A percentile compares a stretch with the other conserved stretches of the same genome.
phyloP scores from a whole-genome alignment of 2,113 vertebrate genomes.

The Solea senegalensis region DNA sequence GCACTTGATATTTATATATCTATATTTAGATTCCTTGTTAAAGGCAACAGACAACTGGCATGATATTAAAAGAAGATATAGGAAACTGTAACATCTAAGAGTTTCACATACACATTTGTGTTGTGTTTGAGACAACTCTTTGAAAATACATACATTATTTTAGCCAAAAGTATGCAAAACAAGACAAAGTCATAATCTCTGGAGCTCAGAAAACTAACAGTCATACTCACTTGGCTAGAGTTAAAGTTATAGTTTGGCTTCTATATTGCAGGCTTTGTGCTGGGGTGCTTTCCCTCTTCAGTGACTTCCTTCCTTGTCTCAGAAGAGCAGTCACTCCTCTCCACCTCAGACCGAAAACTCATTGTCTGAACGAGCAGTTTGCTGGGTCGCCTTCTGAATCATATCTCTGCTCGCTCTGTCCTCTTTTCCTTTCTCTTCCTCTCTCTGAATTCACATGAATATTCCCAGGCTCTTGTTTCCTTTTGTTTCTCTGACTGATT shows the following conservation, averaged over 20 bases:
- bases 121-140: too few relatives aligned
- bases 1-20: too few relatives aligned
- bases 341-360: slow-evolving; percentile 3
- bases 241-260: neutral
- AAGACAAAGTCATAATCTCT: neutral
- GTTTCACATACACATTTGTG: too few relatives aligned
- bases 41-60: too few relatives aligned
- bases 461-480: neutral
- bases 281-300: neutral
- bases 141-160: too few relatives aligned
- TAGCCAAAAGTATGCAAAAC: neutral
- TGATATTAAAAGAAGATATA: too few relatives aligned
- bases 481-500: neutral
- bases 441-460: neutral
- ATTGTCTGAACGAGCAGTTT: neutral
- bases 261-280: neutral
- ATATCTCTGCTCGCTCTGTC: slow-evolving; percentile 14
- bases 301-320: neutral
- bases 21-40: too few relatives aligned
- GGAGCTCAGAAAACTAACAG: neutral
- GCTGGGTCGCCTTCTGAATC: slow-evolving; percentile 11
- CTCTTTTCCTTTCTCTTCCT: neutral
- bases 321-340: slow-evolving; percentile 3
- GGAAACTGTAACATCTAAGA: too few relatives aligned
- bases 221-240: neutral